Percentiles rank a stretch among this genome's conserved stretches.
phyloP scores from a whole-genome alignment of 2,797 vertebrate species.

The Sebastes dallii region DNA sequence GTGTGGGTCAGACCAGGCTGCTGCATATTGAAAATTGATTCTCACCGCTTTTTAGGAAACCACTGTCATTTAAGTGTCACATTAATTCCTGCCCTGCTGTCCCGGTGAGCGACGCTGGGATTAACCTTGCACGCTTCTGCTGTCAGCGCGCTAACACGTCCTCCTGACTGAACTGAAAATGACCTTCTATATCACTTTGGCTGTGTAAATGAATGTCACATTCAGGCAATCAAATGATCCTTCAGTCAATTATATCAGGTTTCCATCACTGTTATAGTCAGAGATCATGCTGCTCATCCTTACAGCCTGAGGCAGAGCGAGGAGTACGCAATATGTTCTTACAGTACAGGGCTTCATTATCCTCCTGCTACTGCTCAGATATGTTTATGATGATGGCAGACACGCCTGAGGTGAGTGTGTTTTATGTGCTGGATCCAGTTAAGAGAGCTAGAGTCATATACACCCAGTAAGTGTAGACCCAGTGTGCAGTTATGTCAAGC shows the following conservation, averaged over 20 bases:
- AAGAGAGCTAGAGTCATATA: neutral
- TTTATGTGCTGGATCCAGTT: constrained; percentile 47
- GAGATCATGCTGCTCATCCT: constrained; percentile 33
- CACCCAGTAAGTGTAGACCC: neutral
- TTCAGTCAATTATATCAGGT: constrained; percentile 57
- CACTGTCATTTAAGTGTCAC: constrained; percentile 70
- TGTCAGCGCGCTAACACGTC: constrained; percentile 27
- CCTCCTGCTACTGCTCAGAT: constrained; percentile 46
- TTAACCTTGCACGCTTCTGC: constrained; percentile 57
- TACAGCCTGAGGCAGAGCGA: constrained; percentile 10
- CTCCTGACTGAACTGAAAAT: constrained; percentile 47
- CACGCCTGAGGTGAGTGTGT: constrained; percentile 50
- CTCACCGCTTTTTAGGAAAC: constrained; percentile 69
- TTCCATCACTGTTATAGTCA: constrained; percentile 50
- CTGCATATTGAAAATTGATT: constrained; percentile 80
- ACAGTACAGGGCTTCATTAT: constrained; percentile 40
- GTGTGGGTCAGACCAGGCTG: constrained; percentile 68
- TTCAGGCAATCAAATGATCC: constrained; percentile 57
- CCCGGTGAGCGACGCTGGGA: constrained; percentile 30
- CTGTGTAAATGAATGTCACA: constrained; percentile 68
- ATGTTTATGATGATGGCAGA: constrained; percentile 64
- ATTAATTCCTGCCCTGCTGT: constrained; percentile 59
- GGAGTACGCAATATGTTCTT: neutral
- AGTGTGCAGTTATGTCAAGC: constrained; percentile 1
- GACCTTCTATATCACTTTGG: constrained; percentile 48